A percentile compares a stretch with the other conserved stretches of the same genome.
Evolutionary conservation across 2,113 vertebrate species (phyloP).

Genomic region (Muntiacus reevesi): DNA sequence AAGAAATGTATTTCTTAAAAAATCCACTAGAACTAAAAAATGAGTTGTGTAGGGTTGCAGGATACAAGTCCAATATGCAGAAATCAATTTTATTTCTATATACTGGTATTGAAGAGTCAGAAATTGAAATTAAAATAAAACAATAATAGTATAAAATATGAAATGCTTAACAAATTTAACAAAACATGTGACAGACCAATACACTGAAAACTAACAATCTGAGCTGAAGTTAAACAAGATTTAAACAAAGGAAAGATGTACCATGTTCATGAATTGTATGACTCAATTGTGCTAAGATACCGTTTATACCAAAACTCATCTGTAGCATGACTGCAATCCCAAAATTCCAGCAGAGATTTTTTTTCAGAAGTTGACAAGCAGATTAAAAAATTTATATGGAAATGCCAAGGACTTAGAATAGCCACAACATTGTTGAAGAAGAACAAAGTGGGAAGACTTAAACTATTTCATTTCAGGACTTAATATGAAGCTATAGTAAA

Average conservation of each 20-base stretch:
- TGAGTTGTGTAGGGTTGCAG: not conserved
- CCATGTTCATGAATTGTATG: not conserved
- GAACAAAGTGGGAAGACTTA: not conserved
- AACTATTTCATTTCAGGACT: not conserved
- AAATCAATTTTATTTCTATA: not conserved
- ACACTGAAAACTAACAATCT: not conserved
- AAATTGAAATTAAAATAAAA: constrained; percentile 1
- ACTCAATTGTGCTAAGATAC: not conserved
- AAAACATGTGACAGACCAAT: not conserved
- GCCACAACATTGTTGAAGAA: not conserved
- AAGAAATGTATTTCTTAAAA: not conserved
- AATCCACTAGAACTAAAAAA: not conserved
- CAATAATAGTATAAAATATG: not conserved
- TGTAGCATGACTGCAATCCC: not conserved
- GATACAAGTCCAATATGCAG: not conserved
- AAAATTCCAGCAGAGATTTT: not conserved
- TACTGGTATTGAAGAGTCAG: not conserved
- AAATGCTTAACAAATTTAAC: not conserved
- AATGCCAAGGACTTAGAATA: not conserved
- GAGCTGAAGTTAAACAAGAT: not conserved
- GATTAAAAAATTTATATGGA: not conserved
- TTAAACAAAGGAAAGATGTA: not conserved
- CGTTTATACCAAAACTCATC: not conserved
- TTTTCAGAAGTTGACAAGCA: not conserved
- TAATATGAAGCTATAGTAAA: not conserved